Evolutionary conservation across 2,113 vertebrate genomes (phyloP).

Genomic region (Grantiella picta): DNA sequence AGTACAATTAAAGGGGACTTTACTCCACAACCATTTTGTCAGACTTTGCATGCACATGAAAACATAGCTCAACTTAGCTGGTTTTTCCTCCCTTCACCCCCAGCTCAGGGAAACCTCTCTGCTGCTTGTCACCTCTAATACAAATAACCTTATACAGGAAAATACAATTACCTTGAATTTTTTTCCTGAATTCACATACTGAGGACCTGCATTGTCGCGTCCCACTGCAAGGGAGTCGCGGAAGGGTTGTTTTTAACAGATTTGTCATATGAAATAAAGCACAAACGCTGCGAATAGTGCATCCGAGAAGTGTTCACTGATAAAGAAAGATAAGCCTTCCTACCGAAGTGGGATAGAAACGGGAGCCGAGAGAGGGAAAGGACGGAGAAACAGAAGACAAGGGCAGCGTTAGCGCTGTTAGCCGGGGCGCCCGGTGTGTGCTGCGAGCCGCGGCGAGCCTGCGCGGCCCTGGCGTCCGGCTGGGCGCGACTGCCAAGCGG

Average conservation of each 20-base stretch:
- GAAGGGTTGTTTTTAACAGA: not conserved
- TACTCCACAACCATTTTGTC: not conserved
- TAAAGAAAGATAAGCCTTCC: too few relatives aligned
- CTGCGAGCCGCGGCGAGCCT: too few relatives aligned
- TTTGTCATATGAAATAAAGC: rapidly evolving
- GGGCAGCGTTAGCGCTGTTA: too few relatives aligned
- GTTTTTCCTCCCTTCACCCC: rapidly evolving
- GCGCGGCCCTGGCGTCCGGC: too few relatives aligned
- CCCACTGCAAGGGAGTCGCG: rapidly evolving
- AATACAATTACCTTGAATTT: not conserved
- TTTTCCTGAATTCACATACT: not conserved
- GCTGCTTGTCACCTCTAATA: not conserved
- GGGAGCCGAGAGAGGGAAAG: not conserved
- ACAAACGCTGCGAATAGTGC: rapidly evolving
- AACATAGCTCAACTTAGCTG: not conserved
- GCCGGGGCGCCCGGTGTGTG: too few relatives aligned
- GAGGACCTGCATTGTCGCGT: rapidly evolving
- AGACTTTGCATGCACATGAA: not conserved
- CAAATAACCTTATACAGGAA: not conserved
- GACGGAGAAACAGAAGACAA: too few relatives aligned
- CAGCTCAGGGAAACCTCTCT: not conserved
- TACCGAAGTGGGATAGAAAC: rapidly evolving
- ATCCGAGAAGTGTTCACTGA: too few relatives aligned
- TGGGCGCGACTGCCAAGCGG: too few relatives aligned
- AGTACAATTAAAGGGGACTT: not conserved